Conservation (phyloP, 2,113 vertebrate species). For the Oryzias woworae region DNA sequence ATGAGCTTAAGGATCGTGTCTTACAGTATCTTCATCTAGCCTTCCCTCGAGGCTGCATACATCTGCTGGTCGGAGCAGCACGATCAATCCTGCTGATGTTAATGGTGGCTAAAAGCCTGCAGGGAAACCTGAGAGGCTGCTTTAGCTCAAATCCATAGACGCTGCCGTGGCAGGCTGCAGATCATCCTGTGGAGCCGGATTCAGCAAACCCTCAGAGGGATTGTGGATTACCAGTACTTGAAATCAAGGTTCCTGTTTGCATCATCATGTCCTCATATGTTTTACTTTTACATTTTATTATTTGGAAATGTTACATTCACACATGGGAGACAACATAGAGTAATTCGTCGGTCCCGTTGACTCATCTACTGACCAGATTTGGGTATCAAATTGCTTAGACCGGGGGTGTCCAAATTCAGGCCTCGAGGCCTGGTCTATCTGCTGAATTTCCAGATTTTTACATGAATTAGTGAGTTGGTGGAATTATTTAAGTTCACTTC, state of each 20-base stretch:
- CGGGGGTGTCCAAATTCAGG: too few relatives aligned
- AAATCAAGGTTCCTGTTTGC: neutral
- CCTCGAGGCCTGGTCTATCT: too few relatives aligned
- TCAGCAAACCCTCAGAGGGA: neutral
- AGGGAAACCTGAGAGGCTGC: slow-evolving; percentile 62
- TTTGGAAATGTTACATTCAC: neutral
- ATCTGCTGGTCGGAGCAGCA: slow-evolving; percentile 60
- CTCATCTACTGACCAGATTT: too few relatives aligned
- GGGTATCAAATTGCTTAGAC: too few relatives aligned
- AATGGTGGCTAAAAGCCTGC: slow-evolving; percentile 69
- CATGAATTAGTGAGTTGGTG: too few relatives aligned
- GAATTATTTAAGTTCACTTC: too few relatives aligned
- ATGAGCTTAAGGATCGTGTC: slow-evolving; percentile 8
- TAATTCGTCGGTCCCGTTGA: too few relatives aligned
- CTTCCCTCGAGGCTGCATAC: slow-evolving; percentile 33
- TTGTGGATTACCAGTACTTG: neutral
- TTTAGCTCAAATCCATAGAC: slow-evolving; percentile 2
- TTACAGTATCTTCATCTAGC: slow-evolving; percentile 10
- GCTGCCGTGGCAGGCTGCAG: slow-evolving; percentile 5
- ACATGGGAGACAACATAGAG: too few relatives aligned
- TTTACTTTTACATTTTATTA: neutral
- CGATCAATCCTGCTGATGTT: slow-evolving; percentile 71
- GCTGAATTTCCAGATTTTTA: too few relatives aligned
- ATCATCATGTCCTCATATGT: neutral
- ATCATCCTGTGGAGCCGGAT: neutral